Evolutionary conservation across 1,140 invertebrate genomes (phyloP).

Genomic region (Hermetia illucens): DNA sequence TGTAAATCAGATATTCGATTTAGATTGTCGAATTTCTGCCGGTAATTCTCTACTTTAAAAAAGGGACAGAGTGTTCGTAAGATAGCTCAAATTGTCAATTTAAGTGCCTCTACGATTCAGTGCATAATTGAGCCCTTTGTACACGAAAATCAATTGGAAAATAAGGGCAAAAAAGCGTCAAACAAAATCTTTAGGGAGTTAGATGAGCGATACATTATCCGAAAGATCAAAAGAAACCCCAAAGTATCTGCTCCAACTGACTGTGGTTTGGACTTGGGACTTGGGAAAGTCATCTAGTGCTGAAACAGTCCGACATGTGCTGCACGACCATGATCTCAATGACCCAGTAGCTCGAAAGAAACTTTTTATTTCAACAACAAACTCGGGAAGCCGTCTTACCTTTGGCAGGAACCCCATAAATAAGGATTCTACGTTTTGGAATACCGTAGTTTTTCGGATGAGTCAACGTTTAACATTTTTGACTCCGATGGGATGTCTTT

Average conservation of each 20-base stretch:
- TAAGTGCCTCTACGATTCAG: conserved; percentile 3
- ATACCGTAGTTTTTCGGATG: conserved; percentile 7
- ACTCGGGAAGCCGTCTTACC: background rate
- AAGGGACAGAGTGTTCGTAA: background rate
- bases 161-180: conserved; percentile 6
- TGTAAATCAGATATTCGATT: too few species aligned
- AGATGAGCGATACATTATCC: conserved; percentile 5
- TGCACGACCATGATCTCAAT: conserved; percentile 1
- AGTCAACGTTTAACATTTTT: conserved; percentile 8
- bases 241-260: conserved; percentile 7
- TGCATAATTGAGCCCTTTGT: background rate
- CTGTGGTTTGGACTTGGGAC: background rate
- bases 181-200: conserved; percentile 5
- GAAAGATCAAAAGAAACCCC: conserved; percentile 5
- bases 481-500: conserved; percentile 4
- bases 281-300: conserved; percentile 3
- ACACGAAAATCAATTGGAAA: background rate
- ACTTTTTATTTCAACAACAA: conserved; percentile 1
- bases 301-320: background rate
- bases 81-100: conserved; percentile 3
- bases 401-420: conserved; percentile 2
- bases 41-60: conserved; percentile 10
- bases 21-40: too few species aligned
- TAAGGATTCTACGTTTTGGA: conserved; percentile 4
- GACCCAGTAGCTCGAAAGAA: conserved; percentile 1